Base-by-base conservation (phyloP, 2,888 invertebrate genomes). In the Lasiommata megera region DNA sequence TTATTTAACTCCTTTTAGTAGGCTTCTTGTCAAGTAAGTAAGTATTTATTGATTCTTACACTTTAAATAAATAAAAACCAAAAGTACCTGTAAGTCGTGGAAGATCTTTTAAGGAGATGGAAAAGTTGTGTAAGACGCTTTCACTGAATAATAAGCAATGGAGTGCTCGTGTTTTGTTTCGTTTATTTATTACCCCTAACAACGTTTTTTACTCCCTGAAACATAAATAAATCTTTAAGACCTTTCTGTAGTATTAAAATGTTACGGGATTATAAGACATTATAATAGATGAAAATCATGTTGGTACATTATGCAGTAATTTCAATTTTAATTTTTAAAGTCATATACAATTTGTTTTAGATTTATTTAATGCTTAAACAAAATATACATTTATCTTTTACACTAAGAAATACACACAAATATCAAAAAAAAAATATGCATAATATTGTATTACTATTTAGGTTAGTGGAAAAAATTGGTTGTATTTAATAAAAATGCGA, bases 121-220 rank as follows among this genome's bases (percentile, higher is more conserved):
- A 70, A 72, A 74, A 74, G 72, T 72, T 72, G 65, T 70, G 66
- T 67, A 61, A 64, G 64, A 54, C 47, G 56, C 61, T 66, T 62
- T 61, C 59, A 56, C 54, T 64, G 64, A 70, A 69, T 70, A 72
- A 68, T 67, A 66, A 69, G 66, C 58, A 58, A 51, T 46, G 48
- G 56, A 60, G 58, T 66, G 52, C 40, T 23, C 31, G 64, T 67
- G 64, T 68, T 34, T 71, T 68, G 44, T 56, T 54, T 57, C 44
- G 34, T 53, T 60, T 60, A 48, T 57, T 44, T 37, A 52, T 48
- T 53, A 60, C 44, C 48, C 37, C 16, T 11, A 48, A 47, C 29
- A 55, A 8, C 14, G 23, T 50, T 61, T 52, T 54, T 59, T 50
- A 41, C 40, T n/a, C 18, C 38, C 29, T 17, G 3, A 40, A 18